Percentiles rank a stretch among this genome's conserved stretches.
These are phyloP conservation scores for Panulirus ornatus DNA, from an alignment of 1,140 invertebrate species.

Conservation along the genomic window DNA sequence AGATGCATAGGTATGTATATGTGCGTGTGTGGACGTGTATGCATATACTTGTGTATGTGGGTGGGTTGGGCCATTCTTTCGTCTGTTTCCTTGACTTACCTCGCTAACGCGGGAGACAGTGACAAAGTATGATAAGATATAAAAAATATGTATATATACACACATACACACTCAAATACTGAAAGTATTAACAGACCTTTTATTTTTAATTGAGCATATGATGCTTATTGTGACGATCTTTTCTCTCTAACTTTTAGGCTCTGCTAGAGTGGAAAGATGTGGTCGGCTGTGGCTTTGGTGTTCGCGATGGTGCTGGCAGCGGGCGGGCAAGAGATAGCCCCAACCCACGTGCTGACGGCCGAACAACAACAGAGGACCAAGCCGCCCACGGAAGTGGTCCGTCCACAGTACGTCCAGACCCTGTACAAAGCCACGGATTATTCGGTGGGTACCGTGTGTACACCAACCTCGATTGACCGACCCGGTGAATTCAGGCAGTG, in stretches of 20 bases:
- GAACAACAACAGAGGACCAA: constrained; percentile 16
- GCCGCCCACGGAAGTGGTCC: constrained; percentile 31
- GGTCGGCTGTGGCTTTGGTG: not conserved
- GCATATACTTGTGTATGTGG: too few relatives aligned
- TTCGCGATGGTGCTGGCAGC: not conserved
- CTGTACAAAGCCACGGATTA: constrained; percentile 41
- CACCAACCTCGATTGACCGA: too few relatives aligned
- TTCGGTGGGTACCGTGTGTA: not conserved
- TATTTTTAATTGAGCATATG: not conserved
- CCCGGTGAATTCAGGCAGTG: too few relatives aligned
- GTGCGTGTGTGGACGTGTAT: too few relatives aligned
- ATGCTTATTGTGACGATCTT: not conserved
- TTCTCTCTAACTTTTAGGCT: not conserved
- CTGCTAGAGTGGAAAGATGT: not conserved
- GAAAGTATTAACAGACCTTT: not conserved
- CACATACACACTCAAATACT: not conserved
- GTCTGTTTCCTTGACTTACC: too few relatives aligned
- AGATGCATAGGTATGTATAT: too few relatives aligned
- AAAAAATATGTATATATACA: not conserved
- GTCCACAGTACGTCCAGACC: constrained; percentile 27
- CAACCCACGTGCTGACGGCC: not conserved
- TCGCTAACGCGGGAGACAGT: too few relatives aligned
- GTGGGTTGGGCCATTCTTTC: too few relatives aligned
- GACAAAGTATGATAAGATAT: not conserved
- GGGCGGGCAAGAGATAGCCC: not conserved